Evolutionary conservation across 1,140 invertebrate species (phyloP).

Genomic region (Drosophila seguyi): DNA sequence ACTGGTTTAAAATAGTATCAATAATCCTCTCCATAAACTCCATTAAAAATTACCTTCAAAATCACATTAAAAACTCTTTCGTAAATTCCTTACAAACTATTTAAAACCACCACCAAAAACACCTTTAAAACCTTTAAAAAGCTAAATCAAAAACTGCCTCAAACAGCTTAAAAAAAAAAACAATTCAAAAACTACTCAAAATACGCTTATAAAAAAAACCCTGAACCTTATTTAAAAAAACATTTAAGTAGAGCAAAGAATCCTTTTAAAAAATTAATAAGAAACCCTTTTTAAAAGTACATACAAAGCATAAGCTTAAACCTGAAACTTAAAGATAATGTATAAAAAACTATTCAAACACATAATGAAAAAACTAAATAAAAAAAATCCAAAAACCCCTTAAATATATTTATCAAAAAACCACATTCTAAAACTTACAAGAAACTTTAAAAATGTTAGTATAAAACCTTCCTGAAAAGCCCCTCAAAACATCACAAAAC

Average conservation of each 20-base stretch:
- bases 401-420: neutral
- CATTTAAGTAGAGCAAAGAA: neutral
- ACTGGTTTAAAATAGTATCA: too few species aligned
- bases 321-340: too few species aligned
- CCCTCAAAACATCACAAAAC: neutral
- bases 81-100: too few species aligned
- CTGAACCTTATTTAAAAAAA: neutral
- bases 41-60: too few species aligned
- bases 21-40: too few species aligned
- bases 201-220: neutral
- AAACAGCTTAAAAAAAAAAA: neutral
- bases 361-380: neutral
- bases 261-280: neutral
- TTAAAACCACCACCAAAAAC: too few species aligned
- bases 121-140: neutral
- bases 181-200: neutral
- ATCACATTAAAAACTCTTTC: too few species aligned
- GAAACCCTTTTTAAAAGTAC: neutral
- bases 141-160: neutral
- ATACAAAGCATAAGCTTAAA: neutral
- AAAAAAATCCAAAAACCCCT: fast-evolving
- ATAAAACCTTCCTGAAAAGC: too few species aligned
- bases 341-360: neutral
- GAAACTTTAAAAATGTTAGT: neutral
- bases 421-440: neutral